phyloP scores from a whole-genome alignment of 1,140 invertebrate species.

The Physella acuta region DNA sequence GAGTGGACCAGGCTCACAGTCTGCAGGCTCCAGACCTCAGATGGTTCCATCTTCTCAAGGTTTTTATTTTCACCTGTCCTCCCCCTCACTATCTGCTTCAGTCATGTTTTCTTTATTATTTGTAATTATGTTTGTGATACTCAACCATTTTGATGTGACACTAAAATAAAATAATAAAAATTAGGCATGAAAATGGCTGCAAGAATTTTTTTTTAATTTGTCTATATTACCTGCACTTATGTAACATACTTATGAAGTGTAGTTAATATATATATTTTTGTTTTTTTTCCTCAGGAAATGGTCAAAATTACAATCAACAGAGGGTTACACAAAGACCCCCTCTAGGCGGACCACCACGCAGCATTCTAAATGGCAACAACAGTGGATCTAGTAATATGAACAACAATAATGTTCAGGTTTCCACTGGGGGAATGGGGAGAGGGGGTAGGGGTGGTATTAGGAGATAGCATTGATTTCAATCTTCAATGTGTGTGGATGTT shows the following conservation, averaged over 20 bases:
- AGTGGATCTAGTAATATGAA: no score
- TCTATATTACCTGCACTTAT: no score
- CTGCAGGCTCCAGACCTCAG: conserved; percentile 1
- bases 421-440: background rate
- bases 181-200: no score
- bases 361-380: conserved; percentile 16
- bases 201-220: no score
- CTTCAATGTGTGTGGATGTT: no score
- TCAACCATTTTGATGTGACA: background rate
- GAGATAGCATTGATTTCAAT: conserved; percentile 20
- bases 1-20: background rate
- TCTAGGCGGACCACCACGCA: background rate
- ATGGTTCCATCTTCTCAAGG: no score
- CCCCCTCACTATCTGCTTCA: no score
- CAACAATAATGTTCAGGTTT: background rate
- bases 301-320: conserved; percentile 15
- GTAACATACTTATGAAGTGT: no score
- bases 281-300: background rate
- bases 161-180: no score
- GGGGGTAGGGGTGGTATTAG: conserved; percentile 12
- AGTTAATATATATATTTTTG: background rate
- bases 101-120: background rate
- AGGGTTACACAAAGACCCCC: background rate
- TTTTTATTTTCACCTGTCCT: no score
- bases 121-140: background rate